Evolutionary conservation across 2,113 vertebrate species (phyloP), one percentile per base, ranked within the genome.

Genomic region (Brevimyrus niger): DNA sequence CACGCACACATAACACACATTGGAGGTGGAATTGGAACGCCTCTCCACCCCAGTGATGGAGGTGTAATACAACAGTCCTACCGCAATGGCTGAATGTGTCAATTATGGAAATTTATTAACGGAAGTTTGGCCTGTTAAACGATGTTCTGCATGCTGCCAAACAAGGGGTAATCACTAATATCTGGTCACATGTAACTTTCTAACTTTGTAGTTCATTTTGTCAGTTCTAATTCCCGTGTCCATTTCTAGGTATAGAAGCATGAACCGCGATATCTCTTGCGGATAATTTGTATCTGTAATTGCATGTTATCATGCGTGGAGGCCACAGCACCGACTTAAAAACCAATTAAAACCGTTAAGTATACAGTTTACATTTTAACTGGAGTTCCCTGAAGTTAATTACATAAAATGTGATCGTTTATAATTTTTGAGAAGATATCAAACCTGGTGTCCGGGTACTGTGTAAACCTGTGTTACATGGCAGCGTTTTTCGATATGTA

Each of bases 251-350:
- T 44, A 47, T 31, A 27, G 50, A 44, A 9, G 1, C n/a, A 73
- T 73, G 44, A 51, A 85, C 87, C 42, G 51, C 88, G 73, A 51
- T 46, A 91, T 92, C 91, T 91, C 92, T 90, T 91, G 86, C 85
- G 92, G 90, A 73, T 91, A 65, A 92, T 93, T 93, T 91, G 83
- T 89, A 91, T 93, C 90, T 91, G 92, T 92, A 94, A 93, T 69
- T 86, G 89, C 3, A 91, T 83, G 61, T 69, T 85, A 93, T 93
- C 92, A 92, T 93, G 93, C 87, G 91, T 23, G 87, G 19, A 91
- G 86, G 93, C 94, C 95, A 88, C 94, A 94, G 31, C 73, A 38
- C 35, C 15, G 73, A 80, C 73, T 19, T 80, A 17, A 19, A 80
- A 80, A 80, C n/a, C 2, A 42, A 19, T 80, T 80, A 1, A 42